Conservation (phyloP, 2,797 vertebrate genomes). For the Micropoecilia bifurca region DNA sequence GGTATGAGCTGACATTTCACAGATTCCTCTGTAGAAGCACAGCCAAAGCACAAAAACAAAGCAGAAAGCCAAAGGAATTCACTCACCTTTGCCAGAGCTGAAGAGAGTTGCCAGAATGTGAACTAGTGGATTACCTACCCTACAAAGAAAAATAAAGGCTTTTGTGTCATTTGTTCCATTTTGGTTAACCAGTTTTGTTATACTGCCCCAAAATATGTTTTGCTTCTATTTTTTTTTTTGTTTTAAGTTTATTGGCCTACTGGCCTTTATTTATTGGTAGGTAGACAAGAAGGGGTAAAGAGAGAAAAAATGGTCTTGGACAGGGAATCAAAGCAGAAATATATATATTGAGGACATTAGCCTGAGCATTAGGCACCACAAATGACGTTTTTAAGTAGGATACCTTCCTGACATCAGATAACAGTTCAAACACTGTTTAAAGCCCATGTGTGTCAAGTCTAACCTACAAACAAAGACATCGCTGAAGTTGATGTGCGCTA, state of each 20-base stretch:
- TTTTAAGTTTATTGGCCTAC: neutral
- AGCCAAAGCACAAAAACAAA: neutral
- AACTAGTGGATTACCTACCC: neutral
- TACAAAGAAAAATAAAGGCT: neutral
- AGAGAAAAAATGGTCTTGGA: neutral
- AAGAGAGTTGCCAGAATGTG: neutral
- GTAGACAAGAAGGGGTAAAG: neutral
- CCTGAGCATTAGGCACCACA: neutral
- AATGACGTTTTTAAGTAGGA: neutral
- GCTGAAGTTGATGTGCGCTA: slow-evolving; percentile 31
- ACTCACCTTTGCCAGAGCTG: neutral
- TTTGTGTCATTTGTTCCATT: neutral
- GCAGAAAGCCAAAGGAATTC: neutral
- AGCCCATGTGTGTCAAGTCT: slow-evolving; percentile 15
- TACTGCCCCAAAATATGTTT: neutral
- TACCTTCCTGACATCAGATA: neutral
- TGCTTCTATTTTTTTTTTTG: neutral
- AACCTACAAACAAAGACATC: slow-evolving; percentile 47
- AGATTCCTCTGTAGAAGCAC: neutral
- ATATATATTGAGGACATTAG: neutral
- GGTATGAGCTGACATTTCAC: neutral
- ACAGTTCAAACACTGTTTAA: neutral
- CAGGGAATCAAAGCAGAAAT: neutral
- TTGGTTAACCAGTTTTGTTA: neutral
- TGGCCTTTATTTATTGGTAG: neutral